These are phyloP conservation scores for Tautogolabrus adspersus DNA, from an alignment of 2,113 vertebrate species.

Conservation along the genomic window DNA sequence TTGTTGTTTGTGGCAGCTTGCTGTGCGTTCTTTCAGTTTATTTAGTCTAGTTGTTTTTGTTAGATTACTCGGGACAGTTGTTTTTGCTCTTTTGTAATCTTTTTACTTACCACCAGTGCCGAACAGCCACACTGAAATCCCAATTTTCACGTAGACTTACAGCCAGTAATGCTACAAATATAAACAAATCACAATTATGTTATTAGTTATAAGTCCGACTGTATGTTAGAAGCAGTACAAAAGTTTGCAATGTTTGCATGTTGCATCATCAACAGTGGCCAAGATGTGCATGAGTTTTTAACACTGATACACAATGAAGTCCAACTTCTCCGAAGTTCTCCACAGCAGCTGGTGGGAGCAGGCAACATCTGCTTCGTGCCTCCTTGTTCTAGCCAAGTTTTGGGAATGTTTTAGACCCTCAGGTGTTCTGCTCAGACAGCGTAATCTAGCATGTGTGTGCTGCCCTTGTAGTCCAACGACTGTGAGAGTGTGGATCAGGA, in stretches of 20 bases:
- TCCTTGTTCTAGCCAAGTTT: slow-evolving; percentile 49
- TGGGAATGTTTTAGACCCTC: slow-evolving; percentile 40
- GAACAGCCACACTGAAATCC: too few species aligned
- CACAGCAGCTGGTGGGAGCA: slow-evolving; percentile 69
- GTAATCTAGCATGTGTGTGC: slow-evolving; percentile 40
- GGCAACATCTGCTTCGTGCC: slow-evolving; percentile 62
- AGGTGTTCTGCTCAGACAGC: slow-evolving; percentile 26
- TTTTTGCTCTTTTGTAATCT: too few species aligned
- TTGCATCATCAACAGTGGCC: background rate
- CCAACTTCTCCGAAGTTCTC: slow-evolving; percentile 64
- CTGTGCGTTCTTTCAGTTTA: too few species aligned
- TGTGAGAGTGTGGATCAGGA: slow-evolving; percentile 18
- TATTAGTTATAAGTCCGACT: background rate
- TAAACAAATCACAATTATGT: background rate
- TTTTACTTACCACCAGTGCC: too few species aligned
- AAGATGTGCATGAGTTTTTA: slow-evolving; percentile 20
- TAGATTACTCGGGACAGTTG: too few species aligned
- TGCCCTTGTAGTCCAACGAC: slow-evolving; percentile 18
- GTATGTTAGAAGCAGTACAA: background rate
- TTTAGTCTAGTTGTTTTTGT: too few species aligned
- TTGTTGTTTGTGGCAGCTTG: too few species aligned
- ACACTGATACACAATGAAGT: slow-evolving; percentile 64
- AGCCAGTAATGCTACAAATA: background rate
- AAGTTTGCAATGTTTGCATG: slow-evolving; percentile 14
- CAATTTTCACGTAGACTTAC: too few species aligned